Evolutionary conservation across 2,797 vertebrate species (phyloP).

Genomic region (Gila robusta): DNA sequence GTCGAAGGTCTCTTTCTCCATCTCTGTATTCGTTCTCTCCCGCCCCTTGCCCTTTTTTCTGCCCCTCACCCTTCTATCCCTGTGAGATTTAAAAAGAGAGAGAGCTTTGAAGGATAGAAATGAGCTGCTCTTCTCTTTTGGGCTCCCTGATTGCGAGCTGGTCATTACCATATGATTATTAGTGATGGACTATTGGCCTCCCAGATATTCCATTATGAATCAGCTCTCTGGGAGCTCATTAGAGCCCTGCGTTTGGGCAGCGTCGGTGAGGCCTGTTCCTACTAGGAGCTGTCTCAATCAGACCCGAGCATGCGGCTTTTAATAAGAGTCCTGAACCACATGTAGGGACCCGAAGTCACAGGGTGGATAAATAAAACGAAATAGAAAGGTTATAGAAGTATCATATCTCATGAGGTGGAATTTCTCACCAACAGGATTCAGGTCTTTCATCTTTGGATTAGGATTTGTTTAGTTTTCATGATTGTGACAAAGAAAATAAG

Average conservation of each 20-base stretch:
- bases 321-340: conserved; percentile 39
- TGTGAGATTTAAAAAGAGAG: conserved; percentile 55
- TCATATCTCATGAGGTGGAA: background rate
- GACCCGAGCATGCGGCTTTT: conserved; percentile 32
- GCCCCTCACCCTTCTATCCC: conserved; percentile 9
- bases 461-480: background rate
- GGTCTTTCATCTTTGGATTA: background rate
- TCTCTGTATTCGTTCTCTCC: conserved; percentile 58
- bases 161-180: conserved; percentile 82
- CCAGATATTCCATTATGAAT: conserved; percentile 80
- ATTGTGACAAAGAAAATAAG: background rate
- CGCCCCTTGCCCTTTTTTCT: background rate
- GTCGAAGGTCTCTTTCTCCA: conserved; percentile 28
- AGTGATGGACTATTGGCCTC: conserved; percentile 82
- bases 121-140: conserved; percentile 54
- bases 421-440: background rate
- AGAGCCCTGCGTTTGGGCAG: conserved; percentile 70
- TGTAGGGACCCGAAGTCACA: conserved; percentile 18
- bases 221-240: conserved; percentile 80
- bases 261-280: conserved; percentile 66
- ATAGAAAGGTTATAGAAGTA: conserved; percentile 1
- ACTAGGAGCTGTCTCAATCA: conserved; percentile 70
- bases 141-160: conserved; percentile 63
- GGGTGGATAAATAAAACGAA: conserved; percentile 22
- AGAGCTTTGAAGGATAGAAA: conserved; percentile 53